Percentiles rank a stretch among this genome's conserved stretches.
Conservation (phyloP, 1,140 invertebrate species). For the Rhynchophorus ferrugineus region DNA sequence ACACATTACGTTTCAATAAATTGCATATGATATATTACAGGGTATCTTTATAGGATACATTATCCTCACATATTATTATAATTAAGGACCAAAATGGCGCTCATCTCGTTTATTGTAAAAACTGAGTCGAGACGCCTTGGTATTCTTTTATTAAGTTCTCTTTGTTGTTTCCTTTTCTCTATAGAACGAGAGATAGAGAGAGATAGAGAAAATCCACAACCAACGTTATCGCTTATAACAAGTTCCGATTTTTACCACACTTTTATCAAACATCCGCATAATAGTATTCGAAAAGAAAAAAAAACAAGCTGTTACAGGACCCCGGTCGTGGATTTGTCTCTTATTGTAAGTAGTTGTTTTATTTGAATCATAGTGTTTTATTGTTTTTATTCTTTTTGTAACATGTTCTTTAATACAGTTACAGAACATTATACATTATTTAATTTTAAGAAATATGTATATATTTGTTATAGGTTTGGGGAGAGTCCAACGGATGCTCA, state of each 20-base stretch:
- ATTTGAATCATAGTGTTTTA: too few species aligned
- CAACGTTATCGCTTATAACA: too few species aligned
- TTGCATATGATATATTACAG: constrained; percentile 44
- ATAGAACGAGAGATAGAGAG: too few species aligned
- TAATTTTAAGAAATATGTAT: constrained; percentile 36
- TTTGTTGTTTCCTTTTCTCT: constrained; percentile 20
- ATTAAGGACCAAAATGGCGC: constrained; percentile 41
- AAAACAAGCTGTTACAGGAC: too few species aligned
- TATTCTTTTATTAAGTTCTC: constrained; percentile 34
- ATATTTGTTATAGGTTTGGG: constrained; percentile 32
- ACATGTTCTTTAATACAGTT: constrained; percentile 25
- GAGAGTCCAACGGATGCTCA: constrained; percentile 15
- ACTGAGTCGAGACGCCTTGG: constrained; percentile 32
- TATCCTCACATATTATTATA: constrained; percentile 42
- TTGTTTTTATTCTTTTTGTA: constrained; percentile 2
- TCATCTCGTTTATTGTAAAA: constrained; percentile 26
- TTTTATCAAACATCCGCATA: too few species aligned
- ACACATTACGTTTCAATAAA: constrained; percentile 37
- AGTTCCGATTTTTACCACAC: too few species aligned
- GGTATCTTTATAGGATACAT: constrained; percentile 44
- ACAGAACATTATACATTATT: constrained; percentile 31
- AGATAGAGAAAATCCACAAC: too few species aligned
- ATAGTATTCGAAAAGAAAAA: too few species aligned
- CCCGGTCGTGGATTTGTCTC: too few species aligned
- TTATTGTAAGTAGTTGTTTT: too few species aligned